Evolutionary conservation across 2,888 invertebrate genomes (phyloP).

Genomic region (Lasioglossum calceatum): DNA sequence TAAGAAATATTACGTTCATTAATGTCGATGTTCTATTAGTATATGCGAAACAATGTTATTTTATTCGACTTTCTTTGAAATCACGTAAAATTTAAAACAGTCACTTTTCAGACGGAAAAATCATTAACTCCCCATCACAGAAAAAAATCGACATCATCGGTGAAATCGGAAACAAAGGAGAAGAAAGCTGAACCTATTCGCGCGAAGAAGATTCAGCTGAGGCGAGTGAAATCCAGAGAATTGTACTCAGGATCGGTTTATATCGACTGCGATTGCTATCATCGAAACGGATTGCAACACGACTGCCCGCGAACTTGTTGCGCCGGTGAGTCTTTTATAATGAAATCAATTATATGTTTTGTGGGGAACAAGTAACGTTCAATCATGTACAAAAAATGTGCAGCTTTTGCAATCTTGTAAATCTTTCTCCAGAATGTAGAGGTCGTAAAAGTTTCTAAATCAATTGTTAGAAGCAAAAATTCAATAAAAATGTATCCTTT

Average conservation of each 20-base stretch:
- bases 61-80: background rate
- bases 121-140: no score
- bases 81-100: background rate
- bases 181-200: background rate
- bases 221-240: conserved; percentile 85
- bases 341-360: background rate
- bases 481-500: no score
- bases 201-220: conserved; percentile 44
- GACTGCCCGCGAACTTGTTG: conserved; percentile 86
- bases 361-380: background rate
- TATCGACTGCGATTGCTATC: conserved; percentile 86
- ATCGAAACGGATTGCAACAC: conserved; percentile 87
- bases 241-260: conserved; percentile 85
- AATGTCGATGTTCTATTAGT: background rate
- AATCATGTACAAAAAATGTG: background rate
- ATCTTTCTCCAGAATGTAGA: no score
- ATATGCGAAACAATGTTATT: background rate
- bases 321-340: conserved; percentile 79
- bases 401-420: background rate
- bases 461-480: no score
- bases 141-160: background rate
- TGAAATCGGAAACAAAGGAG: background rate
- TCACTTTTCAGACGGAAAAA: conserved; percentile 8
- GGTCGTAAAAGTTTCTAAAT: no score
- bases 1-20: background rate